These are phyloP conservation scores for Pteruthius melanotis DNA, from an alignment of 2,113 vertebrate species.

Conservation along the genomic window DNA sequence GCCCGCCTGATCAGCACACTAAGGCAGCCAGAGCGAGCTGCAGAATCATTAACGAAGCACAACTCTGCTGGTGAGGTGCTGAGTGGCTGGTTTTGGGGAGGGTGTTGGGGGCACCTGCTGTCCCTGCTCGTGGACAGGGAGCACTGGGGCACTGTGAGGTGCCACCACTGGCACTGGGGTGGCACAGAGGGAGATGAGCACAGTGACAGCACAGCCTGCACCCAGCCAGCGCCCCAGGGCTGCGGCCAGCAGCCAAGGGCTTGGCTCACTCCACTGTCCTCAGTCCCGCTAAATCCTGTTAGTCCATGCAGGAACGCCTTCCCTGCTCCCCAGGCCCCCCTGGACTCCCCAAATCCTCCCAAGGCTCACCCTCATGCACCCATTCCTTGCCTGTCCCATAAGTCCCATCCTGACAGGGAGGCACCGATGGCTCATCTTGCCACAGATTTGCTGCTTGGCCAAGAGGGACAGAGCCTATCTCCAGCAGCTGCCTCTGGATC, in stretches of 20 bases:
- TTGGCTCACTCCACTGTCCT: background rate
- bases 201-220: background rate
- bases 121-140: background rate
- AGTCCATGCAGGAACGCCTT: background rate
- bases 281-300: background rate
- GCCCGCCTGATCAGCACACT: constrained; percentile 54
- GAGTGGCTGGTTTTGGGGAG: background rate
- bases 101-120: background rate
- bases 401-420: background rate
- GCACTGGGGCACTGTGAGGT: background rate
- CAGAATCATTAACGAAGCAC: constrained; percentile 36
- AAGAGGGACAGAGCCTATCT: background rate
- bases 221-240: background rate
- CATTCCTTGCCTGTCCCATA: accelerated
- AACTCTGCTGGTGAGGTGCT: background rate
- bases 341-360: background rate
- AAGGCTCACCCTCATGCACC: background rate
- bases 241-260: background rate
- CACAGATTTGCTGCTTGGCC: background rate
- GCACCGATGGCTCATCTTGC: background rate
- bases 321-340: background rate
- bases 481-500: background rate
- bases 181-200: background rate
- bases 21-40: background rate
- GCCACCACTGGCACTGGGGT: accelerated